phyloP scores from a whole-genome alignment of 2,113 vertebrate genomes.

The Hippocampus abdominalis region DNA sequence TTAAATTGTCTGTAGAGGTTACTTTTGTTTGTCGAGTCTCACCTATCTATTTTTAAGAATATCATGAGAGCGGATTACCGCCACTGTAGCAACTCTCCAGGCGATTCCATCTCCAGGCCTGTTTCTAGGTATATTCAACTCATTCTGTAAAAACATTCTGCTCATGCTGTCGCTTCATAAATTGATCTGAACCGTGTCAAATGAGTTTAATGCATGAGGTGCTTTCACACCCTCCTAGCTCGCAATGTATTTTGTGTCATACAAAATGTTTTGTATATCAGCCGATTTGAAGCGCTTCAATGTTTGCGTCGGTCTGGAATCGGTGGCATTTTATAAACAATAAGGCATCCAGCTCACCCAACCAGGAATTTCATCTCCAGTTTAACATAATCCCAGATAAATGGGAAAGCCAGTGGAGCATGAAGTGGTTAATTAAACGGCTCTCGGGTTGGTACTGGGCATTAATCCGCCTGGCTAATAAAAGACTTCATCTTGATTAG shows the following conservation, averaged over 20 bases:
- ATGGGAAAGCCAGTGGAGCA: constrained; percentile 51
- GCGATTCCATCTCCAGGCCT: constrained; percentile 14
- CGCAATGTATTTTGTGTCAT: not conserved
- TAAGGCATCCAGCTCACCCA: not conserved
- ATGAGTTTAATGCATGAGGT: not conserved
- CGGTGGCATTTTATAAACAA: not conserved
- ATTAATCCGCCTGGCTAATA: constrained; percentile 54
- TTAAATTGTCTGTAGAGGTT: constrained; percentile 11
- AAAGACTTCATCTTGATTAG: constrained; percentile 53
- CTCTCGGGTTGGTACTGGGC: constrained; percentile 41
- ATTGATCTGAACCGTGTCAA: not conserved
- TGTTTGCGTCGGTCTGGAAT: constrained; percentile 6
- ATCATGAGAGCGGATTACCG: constrained; percentile 24
- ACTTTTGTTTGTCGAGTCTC: constrained; percentile 14
- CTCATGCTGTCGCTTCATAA: not conserved
- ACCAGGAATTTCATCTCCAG: constrained; percentile 28
- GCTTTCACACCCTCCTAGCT: not conserved
- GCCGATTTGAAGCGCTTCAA: not conserved
- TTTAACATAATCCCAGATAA: constrained; percentile 34
- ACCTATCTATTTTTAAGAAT: constrained; percentile 32
- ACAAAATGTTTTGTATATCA: no score
- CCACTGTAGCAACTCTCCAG: constrained; percentile 22
- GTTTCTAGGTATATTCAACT: constrained; percentile 10
- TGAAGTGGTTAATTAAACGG: constrained; percentile 61
- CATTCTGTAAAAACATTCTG: not conserved